Conservation (phyloP, 2,888 invertebrate genomes). For the Spatulosminthurus flaviceps region DNA sequence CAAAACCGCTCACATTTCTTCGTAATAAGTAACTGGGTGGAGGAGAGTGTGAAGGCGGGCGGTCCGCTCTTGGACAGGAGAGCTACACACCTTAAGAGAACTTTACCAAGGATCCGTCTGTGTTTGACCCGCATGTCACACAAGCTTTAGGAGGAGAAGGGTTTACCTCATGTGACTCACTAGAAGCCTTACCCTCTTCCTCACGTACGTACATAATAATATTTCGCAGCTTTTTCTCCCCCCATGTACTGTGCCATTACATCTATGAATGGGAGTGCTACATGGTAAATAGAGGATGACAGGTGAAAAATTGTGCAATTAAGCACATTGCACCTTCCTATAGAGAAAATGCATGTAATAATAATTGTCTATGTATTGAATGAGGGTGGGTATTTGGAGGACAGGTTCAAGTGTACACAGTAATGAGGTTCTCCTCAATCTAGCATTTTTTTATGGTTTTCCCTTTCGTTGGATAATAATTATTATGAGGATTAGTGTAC, state of each 20-base stretch:
- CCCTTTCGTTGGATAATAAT: slow-evolving; percentile 9
- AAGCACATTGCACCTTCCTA: slow-evolving; percentile 52
- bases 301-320: slow-evolving; percentile 58
- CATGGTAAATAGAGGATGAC: slow-evolving; percentile 42
- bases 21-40: background rate
- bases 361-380: background rate
- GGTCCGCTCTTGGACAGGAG: slow-evolving; percentile 6
- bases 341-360: slow-evolving; percentile 4
- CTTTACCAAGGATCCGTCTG: background rate
- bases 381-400: background rate
- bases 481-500: background rate
- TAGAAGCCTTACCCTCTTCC: too few relatives aligned
- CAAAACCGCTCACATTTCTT: background rate
- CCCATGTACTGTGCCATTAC: too few relatives aligned
- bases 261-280: background rate
- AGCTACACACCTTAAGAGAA: background rate
- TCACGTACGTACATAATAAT: background rate
- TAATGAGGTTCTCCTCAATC: slow-evolving; percentile 42
- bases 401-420: background rate
- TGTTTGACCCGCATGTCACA: slow-evolving; percentile 24
- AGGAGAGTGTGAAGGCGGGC: slow-evolving; percentile 18
- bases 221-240: too few relatives aligned
- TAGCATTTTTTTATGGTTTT: slow-evolving; percentile 19
- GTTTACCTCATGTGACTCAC: slow-evolving; percentile 24
- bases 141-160: background rate